Evolutionary conservation across 2,888 invertebrate species (phyloP).

Genomic region (Cheilosia soror): DNA sequence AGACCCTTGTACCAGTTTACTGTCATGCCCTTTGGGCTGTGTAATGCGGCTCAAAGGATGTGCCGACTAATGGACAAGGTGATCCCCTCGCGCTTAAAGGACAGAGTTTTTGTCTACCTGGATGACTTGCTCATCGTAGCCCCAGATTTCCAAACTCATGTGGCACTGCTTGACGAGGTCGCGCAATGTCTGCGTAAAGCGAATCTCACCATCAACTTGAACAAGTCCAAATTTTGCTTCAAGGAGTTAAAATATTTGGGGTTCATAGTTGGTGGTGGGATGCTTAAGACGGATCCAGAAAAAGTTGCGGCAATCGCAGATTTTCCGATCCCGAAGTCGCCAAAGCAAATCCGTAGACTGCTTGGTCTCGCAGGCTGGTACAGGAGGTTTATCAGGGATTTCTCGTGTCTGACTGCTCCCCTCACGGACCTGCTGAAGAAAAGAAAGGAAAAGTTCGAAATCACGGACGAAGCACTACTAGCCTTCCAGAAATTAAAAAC

Average conservation of each 20-base stretch:
- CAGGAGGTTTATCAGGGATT: not conserved
- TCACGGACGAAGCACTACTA: conserved; percentile 15
- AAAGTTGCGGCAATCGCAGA: too few relatives aligned
- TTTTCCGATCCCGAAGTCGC: not conserved
- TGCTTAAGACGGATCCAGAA: conserved; percentile 38
- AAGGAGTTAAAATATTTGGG: too few relatives aligned
- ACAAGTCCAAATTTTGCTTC: too few relatives aligned
- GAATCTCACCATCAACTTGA: too few relatives aligned
- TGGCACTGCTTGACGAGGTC: conserved; percentile 35
- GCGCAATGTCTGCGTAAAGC: too few relatives aligned
- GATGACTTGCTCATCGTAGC: conserved; percentile 58
- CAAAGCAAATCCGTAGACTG: too few relatives aligned
- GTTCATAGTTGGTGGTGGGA: not conserved
- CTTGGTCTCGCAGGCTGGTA: not conserved
- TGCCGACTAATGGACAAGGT: conserved; percentile 44
- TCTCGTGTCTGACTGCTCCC: too few relatives aligned
- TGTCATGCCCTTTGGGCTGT: conserved; percentile 47
- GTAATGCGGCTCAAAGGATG: conserved; percentile 65
- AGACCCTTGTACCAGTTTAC: not conserved
- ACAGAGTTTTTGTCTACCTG: conserved; percentile 1
- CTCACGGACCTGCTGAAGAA: too few relatives aligned
- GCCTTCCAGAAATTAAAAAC: conserved; percentile 56
- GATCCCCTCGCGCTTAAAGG: too few relatives aligned
- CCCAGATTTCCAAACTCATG: conserved; percentile 38
- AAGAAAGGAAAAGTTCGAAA: conserved; percentile 34